Base-by-base conservation (phyloP, 2,113 vertebrate genomes). In the Gymnarchus niloticus region DNA sequence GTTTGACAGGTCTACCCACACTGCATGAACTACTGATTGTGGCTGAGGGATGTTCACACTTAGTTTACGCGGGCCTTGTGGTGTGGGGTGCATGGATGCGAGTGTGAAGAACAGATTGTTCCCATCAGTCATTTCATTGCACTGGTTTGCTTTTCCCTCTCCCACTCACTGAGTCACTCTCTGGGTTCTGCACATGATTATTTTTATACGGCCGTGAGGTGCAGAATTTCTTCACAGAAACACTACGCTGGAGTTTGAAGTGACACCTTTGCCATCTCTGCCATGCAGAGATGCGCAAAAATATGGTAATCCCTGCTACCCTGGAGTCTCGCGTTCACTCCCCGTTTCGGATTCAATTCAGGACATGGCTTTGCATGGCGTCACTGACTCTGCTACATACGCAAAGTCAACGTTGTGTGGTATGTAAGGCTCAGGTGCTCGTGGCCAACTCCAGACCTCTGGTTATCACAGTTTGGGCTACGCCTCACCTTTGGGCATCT, bases 31-130 rank as follows among this genome's bases (percentile, higher is more conserved):
- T 49, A 25, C 46, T 23, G 23, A 81, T 33, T 33, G 21, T 9
- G 28, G 78, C 5, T 49, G 9, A 52, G 9, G 48, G 46, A 81
- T 25, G 0, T 6, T 76, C 69, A 0, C 69, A 76, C 41, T 76
- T 33, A 3, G 17, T 1, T 10, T 76, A 44, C 37, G 14, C 33
- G 2, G 69, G 33, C 1, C 46, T 81, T 25, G 10, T 48, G 25
- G 49, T 25, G 48, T 49, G n/a, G 6, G 6, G 80, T 25, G n/a
- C n/a, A 2, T 28, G 8, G n/a, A 17, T 3, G 6, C 51, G 23
- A 9, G 80, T 81, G 80, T 54, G 80, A 81, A 52, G 80, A 51
- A 81, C 80, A 81, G 51, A 81, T 37, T 81, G 80, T 56, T 51
- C 80, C 51, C 80, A 21, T 81, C 23, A 17, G 21, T 14, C n/a